phyloP scores from a whole-genome alignment of 1,140 invertebrate species.

The Arctopsyche grandis region DNA sequence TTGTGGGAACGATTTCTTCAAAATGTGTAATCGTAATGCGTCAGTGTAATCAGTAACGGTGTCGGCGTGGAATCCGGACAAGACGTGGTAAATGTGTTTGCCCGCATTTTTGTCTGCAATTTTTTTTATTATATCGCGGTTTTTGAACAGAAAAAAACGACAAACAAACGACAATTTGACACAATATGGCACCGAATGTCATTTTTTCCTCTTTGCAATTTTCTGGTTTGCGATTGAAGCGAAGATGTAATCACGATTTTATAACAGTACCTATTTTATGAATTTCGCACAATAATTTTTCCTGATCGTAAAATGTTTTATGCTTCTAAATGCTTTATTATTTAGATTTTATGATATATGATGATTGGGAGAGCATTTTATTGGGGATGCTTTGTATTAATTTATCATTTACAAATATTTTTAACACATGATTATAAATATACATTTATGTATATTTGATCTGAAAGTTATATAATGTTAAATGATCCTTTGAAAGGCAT shows the following conservation, averaged over 20 bases:
- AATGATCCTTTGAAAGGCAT: too few relatives aligned
- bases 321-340: too few relatives aligned
- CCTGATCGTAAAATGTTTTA: too few relatives aligned
- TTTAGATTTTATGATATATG: too few relatives aligned
- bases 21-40: constrained; percentile 18
- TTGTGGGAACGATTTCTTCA: background rate
- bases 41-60: constrained; percentile 10
- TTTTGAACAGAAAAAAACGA: background rate
- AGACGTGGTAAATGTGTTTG: background rate
- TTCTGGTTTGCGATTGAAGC: background rate
- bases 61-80: too few relatives aligned
- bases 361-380: too few relatives aligned
- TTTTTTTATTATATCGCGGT: background rate
- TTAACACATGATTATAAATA: too few relatives aligned
- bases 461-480: too few relatives aligned
- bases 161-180: constrained; percentile 19
- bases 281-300: too few relatives aligned
- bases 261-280: background rate
- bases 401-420: too few relatives aligned
- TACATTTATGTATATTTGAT: too few relatives aligned
- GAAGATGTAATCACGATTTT: background rate
- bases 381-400: too few relatives aligned
- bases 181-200: constrained; percentile 6
- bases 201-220: background rate
- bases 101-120: constrained; percentile 14